A percentile compares a stretch with the other conserved stretches of the same genome.
Evolutionary conservation across 2,797 vertebrate species (phyloP).

Genomic region (Podarcis lilfordi): DNA sequence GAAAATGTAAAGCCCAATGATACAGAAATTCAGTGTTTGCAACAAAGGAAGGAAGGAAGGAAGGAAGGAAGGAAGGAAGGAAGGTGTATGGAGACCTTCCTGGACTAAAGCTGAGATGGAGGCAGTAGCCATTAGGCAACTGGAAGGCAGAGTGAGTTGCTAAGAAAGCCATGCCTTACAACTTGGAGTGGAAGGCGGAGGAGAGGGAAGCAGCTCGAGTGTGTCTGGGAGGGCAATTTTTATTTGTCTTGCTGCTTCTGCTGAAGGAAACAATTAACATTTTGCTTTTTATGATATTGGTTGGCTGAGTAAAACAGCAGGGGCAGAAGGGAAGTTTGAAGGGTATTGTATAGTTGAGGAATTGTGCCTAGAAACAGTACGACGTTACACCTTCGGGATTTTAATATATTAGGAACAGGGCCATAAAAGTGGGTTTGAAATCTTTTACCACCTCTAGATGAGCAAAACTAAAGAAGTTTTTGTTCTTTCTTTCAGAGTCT

Average conservation of each 20-base stretch:
- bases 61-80: too few relatives aligned
- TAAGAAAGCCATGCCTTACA: slow-evolving; percentile 7
- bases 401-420: neutral
- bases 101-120: neutral
- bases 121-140: neutral
- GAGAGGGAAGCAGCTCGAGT: neutral
- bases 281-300: slow-evolving; percentile 13
- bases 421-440: neutral
- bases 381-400: neutral
- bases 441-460: neutral
- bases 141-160: neutral
- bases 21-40: neutral
- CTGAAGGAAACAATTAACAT: slow-evolving; percentile 24
- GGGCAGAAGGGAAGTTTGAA: slow-evolving; percentile 38
- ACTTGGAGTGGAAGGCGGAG: neutral
- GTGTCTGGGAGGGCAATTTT: neutral
- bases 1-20: neutral
- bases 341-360: slow-evolving; percentile 7
- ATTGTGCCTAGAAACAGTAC: slow-evolving; percentile 1
- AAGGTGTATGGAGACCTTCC: neutral
- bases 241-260: slow-evolving; percentile 18
- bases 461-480: neutral
- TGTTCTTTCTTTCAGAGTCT: neutral
- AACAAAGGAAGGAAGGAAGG: too few relatives aligned
- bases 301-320: slow-evolving; percentile 12